Percentiles rank a stretch among this genome's conserved stretches.
phyloP scores from a whole-genome alignment of 2,113 vertebrate species.

The Apodemus speciosus region DNA sequence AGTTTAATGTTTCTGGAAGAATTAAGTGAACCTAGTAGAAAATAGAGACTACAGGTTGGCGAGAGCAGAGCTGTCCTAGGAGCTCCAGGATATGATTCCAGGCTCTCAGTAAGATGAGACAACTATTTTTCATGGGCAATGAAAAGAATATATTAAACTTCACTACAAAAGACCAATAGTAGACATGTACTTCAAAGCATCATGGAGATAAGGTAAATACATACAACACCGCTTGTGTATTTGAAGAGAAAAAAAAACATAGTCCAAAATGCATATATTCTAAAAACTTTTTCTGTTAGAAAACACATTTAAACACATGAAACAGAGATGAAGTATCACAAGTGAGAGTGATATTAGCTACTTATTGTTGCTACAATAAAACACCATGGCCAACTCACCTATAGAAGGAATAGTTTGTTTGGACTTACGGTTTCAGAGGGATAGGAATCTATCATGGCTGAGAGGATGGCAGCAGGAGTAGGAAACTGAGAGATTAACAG shows the following conservation, averaged over 20 bases:
- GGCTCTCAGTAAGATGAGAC: neutral
- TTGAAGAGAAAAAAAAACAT: neutral
- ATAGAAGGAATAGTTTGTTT: neutral
- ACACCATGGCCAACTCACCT: neutral
- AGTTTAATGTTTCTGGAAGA: neutral
- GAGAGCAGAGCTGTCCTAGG: neutral
- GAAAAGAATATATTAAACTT: neutral
- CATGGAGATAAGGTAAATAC: neutral
- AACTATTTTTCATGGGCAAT: neutral
- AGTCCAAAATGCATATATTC: neutral
- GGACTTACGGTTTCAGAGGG: neutral
- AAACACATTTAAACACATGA: neutral
- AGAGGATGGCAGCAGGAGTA: too few species aligned
- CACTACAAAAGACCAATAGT: neutral
- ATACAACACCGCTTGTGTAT: neutral
- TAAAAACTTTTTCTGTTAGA: neutral
- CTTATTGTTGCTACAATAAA: neutral
- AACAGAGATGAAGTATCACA: neutral
- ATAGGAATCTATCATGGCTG: neutral
- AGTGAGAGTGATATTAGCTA: neutral
- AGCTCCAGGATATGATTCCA: neutral
- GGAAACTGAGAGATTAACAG: neutral
- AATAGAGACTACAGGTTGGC: neutral
- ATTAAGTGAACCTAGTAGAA: neutral
- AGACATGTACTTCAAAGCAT: neutral